Conservation (phyloP, 37 sponge, comb jelly and placozoan species). For the Agelas oroides region DNA sequence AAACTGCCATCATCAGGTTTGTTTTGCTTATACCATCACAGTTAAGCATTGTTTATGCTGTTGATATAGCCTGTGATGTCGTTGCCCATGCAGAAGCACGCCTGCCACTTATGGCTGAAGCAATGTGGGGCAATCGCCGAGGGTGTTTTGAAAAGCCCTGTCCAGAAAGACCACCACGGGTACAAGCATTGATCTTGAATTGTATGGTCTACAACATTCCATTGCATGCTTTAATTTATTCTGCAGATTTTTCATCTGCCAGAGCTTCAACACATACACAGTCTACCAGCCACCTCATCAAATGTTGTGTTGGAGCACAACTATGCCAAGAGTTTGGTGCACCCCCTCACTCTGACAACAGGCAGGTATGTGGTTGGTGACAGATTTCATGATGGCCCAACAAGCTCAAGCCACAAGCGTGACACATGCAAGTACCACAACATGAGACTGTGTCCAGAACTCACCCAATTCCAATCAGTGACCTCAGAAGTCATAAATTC, state of each 20-base stretch:
- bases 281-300: background rate
- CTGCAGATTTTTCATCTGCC: background rate
- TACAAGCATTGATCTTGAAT: background rate
- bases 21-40: background rate
- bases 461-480: slow-evolving; percentile 1
- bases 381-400: slow-evolving; percentile 6
- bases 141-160: background rate
- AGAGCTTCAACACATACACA: background rate
- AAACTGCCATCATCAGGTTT: background rate
- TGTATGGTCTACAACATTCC: background rate
- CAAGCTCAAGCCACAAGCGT: background rate
- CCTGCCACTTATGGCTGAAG: background rate
- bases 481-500: slow-evolving; percentile 15
- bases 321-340: background rate
- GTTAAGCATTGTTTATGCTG: background rate
- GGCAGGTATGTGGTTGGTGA: slow-evolving; percentile 19
- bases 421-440: slow-evolving; percentile 16
- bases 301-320: background rate
- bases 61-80: slow-evolving; percentile 2
- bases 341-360: background rate
- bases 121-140: background rate
- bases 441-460: slow-evolving; percentile 8
- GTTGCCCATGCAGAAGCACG: background rate
- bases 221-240: too few relatives aligned
- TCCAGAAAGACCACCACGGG: too few relatives aligned